Percentiles rank a stretch among this genome's conserved stretches.
These are phyloP conservation scores for Olivierus martensii DNA, from an alignment of 1,140 invertebrate genomes.

Conservation along the genomic window DNA sequence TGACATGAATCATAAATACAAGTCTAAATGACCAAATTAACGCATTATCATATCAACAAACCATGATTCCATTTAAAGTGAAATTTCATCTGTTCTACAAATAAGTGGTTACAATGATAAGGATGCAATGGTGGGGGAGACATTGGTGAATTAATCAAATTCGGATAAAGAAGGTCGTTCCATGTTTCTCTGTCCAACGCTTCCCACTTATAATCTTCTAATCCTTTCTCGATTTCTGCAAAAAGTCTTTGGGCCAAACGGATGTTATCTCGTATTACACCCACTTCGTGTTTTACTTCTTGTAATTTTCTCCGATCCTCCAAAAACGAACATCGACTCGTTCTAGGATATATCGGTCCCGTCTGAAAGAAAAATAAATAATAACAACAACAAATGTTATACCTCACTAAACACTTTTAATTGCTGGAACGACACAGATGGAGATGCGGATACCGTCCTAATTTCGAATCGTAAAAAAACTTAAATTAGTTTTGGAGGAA, in stretches of 20 bases:
- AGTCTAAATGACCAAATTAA: too few species aligned
- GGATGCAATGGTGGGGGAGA: not conserved
- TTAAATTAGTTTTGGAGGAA: too few species aligned
- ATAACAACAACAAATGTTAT: too few species aligned
- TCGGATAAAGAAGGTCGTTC: not conserved
- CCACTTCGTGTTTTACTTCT: not conserved
- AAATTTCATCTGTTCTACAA: not conserved
- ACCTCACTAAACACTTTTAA: too few species aligned
- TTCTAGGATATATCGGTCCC: too few species aligned
- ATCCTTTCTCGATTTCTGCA: not conserved
- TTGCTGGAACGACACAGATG: too few species aligned
- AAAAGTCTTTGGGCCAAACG: not conserved
- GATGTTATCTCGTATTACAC: not conserved
- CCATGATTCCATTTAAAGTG: not conserved
- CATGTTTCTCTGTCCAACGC: not conserved
- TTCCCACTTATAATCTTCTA: not conserved
- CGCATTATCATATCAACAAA: not conserved
- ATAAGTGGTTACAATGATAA: not conserved
- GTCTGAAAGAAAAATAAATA: too few species aligned
- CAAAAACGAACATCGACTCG: too few species aligned
- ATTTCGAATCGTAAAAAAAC: too few species aligned
- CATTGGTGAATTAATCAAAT: too few species aligned
- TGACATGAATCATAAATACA: too few species aligned
- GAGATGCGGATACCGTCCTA: too few species aligned
- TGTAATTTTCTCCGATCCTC: not conserved